A percentile compares a stretch with the other conserved stretches of the same genome.
Conservation (phyloP, 2,113 vertebrate species). For the Brachyhypopomus occidentalis region DNA sequence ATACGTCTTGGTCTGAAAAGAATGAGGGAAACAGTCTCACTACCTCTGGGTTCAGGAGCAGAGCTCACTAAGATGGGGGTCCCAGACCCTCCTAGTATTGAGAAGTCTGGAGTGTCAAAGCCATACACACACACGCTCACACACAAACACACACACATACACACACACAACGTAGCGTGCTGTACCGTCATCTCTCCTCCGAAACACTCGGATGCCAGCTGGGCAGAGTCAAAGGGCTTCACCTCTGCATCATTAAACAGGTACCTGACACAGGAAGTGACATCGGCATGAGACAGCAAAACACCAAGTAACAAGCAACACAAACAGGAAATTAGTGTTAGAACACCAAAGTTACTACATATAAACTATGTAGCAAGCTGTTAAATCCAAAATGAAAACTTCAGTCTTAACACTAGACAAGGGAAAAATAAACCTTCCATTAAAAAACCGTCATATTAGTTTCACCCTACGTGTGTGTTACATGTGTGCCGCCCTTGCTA, state of each 20-base stretch:
- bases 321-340: background rate
- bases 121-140: background rate
- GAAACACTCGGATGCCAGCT: conserved; percentile 96
- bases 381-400: no score
- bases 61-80: no score
- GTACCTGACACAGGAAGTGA: conserved; percentile 78
- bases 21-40: conserved; percentile 35
- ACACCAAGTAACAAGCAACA: background rate
- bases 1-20: conserved; percentile 93
- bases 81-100: no score
- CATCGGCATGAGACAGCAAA: no score
- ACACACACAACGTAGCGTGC: no score
- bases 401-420: no score
- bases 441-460: no score
- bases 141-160: background rate
- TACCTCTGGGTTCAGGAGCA: background rate
- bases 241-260: conserved; percentile 99
- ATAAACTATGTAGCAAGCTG: background rate
- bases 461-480: no score
- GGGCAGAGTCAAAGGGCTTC: conserved; percentile 96
- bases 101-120: no score
- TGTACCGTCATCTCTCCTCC: conserved; percentile 97
- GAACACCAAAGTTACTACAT: no score
- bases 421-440: no score
- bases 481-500: no score